These are phyloP conservation scores for Danio tinwini DNA, from an alignment of 2,797 vertebrate genomes.

Conservation along the genomic window DNA sequence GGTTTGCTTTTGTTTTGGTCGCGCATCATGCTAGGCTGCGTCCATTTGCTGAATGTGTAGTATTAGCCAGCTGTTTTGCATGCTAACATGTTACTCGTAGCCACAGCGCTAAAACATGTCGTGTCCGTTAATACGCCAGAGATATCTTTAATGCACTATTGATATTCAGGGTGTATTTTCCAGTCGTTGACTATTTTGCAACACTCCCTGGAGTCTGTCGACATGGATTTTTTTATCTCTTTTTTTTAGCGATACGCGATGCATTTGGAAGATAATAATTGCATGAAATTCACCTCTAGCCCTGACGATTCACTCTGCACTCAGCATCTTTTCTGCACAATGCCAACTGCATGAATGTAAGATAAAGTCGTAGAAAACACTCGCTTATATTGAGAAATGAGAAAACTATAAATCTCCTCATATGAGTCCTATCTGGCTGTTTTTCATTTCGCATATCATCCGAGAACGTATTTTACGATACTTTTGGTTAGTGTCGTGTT, in stretches of 20 bases:
- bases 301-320: constrained; percentile 48
- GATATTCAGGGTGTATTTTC: background rate
- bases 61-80: constrained; percentile 65
- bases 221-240: constrained; percentile 20
- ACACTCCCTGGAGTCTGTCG: constrained; percentile 11
- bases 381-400: background rate
- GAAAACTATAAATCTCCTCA: background rate
- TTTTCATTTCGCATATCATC: background rate
- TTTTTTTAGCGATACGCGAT: constrained; percentile 52
- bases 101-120: constrained; percentile 15
- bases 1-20: constrained; percentile 47
- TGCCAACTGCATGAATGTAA: constrained; percentile 17
- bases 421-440: background rate
- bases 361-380: constrained; percentile 9
- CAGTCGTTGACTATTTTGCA: background rate
- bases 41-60: constrained; percentile 27
- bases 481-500: background rate
- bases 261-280: constrained; percentile 59
- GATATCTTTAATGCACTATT: background rate
- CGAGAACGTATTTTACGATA: constrained; percentile 9
- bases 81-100: constrained; percentile 55
- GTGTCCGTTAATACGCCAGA: constrained; percentile 3
- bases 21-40: constrained; percentile 32
- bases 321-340: constrained; percentile 44
- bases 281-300: constrained; percentile 56